Evolutionary conservation across 2,113 vertebrate genomes (phyloP), one percentile per base, ranked within the genome.

Genomic region (Ophthalmotilapia sp.): DNA sequence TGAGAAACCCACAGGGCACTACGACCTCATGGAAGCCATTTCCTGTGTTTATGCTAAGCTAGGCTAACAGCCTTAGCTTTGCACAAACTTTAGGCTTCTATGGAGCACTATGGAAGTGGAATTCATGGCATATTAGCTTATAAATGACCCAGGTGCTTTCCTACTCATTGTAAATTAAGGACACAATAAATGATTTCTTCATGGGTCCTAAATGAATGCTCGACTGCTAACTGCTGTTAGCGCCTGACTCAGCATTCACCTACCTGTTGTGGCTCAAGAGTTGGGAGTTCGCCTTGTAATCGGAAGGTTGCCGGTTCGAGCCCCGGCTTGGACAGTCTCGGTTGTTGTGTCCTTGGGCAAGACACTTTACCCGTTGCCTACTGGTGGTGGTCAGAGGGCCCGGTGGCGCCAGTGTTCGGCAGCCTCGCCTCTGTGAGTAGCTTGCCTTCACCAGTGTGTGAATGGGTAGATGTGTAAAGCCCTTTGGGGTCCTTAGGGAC

Each of bases 381-480:
- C 26, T 26, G 26, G 26, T 26, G 23, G 23, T 23, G 23, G 23
- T 23, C 23, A 23, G 49, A 51, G 47, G 47, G 4, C 17, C 17
- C 0, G 4, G 19, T 53, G n/a, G 51, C 9, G 0, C 51, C n/a
- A 54, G n/a, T 54, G 51, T 54, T 1, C 0, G 13, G 55, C 13
- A 3, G 13, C 55, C 55, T 58, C 3, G 0, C 55, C 4, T 58
- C 55, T 56, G 55, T 56, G 1, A 58, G 55, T 54, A 6, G 51
- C 53, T 1, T 54, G 2, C n/a, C 53, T 1, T 23, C n/a, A 23
- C n/a, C 53, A 12, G 5, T 54, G 53, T 21, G 5, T 51, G 19
- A 53, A 53, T 53, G 1, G 9, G n/a, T 54, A 6, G n/a, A 23
- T 23, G 10, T 54, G 53, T 54, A 54, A 54, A 54, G n/a, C n/a